phyloP scores from a whole-genome alignment of 2,797 vertebrate genomes.

The Clarias laeviceps region DNA sequence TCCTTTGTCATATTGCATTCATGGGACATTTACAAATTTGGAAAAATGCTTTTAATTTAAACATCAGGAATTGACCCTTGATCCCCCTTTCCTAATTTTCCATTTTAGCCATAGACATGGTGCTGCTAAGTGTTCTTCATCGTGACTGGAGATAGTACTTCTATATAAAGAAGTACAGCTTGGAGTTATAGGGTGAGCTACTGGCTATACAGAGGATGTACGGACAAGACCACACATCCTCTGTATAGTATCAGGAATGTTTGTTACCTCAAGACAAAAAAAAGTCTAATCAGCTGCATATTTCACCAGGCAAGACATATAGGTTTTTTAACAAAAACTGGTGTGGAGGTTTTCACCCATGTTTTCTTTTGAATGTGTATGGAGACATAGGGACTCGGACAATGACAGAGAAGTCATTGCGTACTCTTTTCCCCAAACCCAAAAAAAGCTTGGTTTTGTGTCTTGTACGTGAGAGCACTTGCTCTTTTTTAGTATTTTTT shows the following conservation, averaged over 20 bases:
- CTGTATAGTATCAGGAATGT: constrained; percentile 78
- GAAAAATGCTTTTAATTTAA: neutral
- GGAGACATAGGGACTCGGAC: constrained; percentile 34
- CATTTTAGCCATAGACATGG: constrained; percentile 56
- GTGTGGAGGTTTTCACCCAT: constrained; percentile 25
- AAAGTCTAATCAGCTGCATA: constrained; percentile 61
- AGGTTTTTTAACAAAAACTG: constrained; percentile 17
- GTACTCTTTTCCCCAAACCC: constrained; percentile 34
- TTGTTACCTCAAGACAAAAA: constrained; percentile 80
- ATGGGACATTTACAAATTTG: neutral
- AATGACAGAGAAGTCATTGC: constrained; percentile 29
- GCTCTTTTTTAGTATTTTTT: constrained; percentile 45
- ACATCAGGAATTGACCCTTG: neutral
- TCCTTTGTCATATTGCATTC: constrained; percentile 44
- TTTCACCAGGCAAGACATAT: constrained; percentile 33
- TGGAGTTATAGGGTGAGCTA: constrained; percentile 65
- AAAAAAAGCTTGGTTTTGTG: constrained; percentile 47
- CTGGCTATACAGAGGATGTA: constrained; percentile 50
- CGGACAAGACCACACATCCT: constrained; percentile 65
- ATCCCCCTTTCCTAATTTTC: neutral
- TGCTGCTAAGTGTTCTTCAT: constrained; percentile 63
- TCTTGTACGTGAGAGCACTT: constrained; percentile 51
- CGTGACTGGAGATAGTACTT: constrained; percentile 52
- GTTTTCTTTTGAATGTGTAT: constrained; percentile 51
- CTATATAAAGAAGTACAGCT: constrained; percentile 43